Percentiles rank a stretch among this genome's conserved stretches.
These are phyloP conservation scores for Andrena fulva DNA, from an alignment of 2,888 invertebrate species.

Conservation along the genomic window DNA sequence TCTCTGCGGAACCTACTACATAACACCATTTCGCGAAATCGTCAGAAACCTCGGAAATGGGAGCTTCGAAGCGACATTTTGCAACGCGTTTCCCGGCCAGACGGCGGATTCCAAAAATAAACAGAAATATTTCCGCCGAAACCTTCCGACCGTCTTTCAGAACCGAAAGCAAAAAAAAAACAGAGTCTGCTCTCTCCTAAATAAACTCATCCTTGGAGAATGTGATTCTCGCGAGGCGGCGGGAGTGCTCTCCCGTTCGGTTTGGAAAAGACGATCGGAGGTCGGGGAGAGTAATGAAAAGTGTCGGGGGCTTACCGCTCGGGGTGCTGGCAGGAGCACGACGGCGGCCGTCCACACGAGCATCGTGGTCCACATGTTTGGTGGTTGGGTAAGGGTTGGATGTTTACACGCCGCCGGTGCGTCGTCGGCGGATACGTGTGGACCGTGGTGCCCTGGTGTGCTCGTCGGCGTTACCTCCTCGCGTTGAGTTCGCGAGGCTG, in stretches of 20 bases:
- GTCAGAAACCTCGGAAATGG: not conserved
- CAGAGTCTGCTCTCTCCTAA: not conserved
- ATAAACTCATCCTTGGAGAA: not conserved
- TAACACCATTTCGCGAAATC: not conserved
- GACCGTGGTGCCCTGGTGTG: conserved; percentile 63
- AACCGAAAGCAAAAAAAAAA: not conserved
- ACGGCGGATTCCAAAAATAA: conserved; percentile 45
- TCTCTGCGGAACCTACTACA: no score
- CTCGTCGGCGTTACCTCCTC: conserved; percentile 78
- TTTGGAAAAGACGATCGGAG: not conserved
- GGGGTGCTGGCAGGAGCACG: conserved; percentile 79
- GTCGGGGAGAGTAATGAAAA: not conserved
- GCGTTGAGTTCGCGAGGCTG: conserved; percentile 73
- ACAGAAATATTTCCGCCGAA: conserved; percentile 41
- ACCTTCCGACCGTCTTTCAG: conserved; percentile 3
- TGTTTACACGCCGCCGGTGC: conserved; percentile 74
- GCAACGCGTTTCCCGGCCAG: conserved; percentile 27
- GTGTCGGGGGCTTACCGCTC: conserved; percentile 76
- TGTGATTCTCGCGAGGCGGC: not conserved
- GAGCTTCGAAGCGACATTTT: conserved; percentile 19
- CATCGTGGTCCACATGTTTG: conserved; percentile 84
- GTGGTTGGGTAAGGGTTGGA: conserved; percentile 71
- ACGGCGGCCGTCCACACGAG: conserved; percentile 82
- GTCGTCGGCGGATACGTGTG: conserved; percentile 65
- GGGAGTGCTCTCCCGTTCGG: no score